Evolutionary conservation across 2,888 invertebrate species (phyloP), one percentile per base, ranked within the genome.

Genomic region (Acholoe squamosa): DNA sequence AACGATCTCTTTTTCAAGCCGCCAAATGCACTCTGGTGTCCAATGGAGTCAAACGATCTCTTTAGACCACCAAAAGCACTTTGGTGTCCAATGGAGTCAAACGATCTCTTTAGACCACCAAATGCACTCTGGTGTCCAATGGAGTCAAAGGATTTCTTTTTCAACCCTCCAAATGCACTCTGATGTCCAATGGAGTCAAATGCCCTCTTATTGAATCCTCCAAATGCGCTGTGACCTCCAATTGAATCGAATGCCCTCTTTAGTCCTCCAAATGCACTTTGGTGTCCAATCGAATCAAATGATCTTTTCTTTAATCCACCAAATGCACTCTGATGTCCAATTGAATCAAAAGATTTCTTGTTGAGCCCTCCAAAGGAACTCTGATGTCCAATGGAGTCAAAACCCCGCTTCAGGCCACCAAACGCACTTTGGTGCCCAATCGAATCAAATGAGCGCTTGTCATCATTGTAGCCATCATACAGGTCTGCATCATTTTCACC

Each of bases 31-130:
- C 90, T 90, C 7, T 19, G 19, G 33, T 86, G 76, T 61, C 89
- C 89, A 52, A 91, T 91, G 0, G 90, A 88, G 43, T 91, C 91
- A 56, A 91, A 91, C 0, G 91, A 52, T 76, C 80, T 91, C 51
- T 91, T 91, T 14, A 89, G 52, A 19, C 89, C 80, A n/a, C 80
- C 89, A 84, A 91, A 91, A 12, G 52, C 34, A 80, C 86, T 86
- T 0, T 19, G 51, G 61, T 90, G 77, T 16, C 61, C 77, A 51
- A 91, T 91, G 12, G 91, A 80, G 22, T 91, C 91, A 77, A 91
- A 90, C 5, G 89, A 7, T 89, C 67, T 90, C 52, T 90, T 91
- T 19, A 90, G 56, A 10, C 90, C 90, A 52, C 56, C 54, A 56
- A 90, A 90, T 19, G 80, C 12, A 33, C 84, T 84, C 25, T 28